A percentile compares a stretch with the other conserved stretches of the same genome.
Evolutionary conservation across 2,797 vertebrate species (phyloP).

Genomic region (Parauchenoglanis punctatus): DNA sequence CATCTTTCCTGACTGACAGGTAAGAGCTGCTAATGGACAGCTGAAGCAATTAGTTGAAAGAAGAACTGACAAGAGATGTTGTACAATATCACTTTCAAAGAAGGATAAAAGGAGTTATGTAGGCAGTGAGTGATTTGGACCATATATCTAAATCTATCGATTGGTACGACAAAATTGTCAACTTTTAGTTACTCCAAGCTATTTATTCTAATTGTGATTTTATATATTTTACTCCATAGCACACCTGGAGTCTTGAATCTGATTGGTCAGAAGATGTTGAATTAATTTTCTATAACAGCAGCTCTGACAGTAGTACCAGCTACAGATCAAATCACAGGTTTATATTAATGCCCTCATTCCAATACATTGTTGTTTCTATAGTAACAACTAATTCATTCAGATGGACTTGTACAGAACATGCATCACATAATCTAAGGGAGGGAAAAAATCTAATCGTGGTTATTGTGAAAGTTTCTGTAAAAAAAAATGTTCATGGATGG

Average conservation of each 20-base stretch:
- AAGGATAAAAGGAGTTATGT: conserved; percentile 5
- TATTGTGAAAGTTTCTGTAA: neutral
- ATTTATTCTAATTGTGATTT: neutral
- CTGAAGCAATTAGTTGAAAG: conserved; percentile 58
- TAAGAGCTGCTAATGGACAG: conserved; percentile 62
- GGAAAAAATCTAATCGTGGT: neutral
- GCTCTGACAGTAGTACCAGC: neutral
- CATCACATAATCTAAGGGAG: neutral
- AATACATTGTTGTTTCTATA: neutral
- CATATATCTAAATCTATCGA: neutral
- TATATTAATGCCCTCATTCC: neutral
- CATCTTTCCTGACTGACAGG: conserved; percentile 72
- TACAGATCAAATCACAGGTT: neutral
- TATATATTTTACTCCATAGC: neutral
- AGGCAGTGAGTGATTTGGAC: conserved; percentile 3
- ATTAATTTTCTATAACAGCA: neutral
- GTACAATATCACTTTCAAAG: conserved; percentile 61
- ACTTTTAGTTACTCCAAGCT: neutral
- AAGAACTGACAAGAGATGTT: conserved; percentile 41
- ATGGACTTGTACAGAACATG: neutral
- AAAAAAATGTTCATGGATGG: neutral
- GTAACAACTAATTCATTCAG: neutral
- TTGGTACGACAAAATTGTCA: neutral
- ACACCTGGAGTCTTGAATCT: neutral
- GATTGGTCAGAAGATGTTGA: neutral